These are phyloP conservation scores for Pelusios castaneus DNA, from an alignment of 2,113 vertebrate species.

Conservation along the genomic window DNA sequence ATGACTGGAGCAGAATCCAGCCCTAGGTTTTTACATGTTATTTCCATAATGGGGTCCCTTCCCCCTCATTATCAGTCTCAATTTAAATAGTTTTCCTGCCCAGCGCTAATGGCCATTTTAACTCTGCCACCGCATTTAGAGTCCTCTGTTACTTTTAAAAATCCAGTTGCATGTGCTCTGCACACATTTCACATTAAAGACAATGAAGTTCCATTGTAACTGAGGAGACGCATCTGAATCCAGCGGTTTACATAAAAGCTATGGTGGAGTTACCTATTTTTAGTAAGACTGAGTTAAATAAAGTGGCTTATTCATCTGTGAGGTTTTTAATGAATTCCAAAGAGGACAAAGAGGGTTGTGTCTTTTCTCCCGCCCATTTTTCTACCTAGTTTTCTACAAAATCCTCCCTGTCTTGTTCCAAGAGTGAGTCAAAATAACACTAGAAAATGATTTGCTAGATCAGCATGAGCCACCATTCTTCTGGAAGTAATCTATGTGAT, in stretches of 20 bases:
- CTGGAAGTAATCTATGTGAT: constrained; percentile 7
- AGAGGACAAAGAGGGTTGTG: constrained; percentile 62
- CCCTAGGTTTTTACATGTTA: not conserved
- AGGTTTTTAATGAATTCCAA: constrained; percentile 57
- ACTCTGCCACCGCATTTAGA: not conserved
- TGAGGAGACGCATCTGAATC: constrained; percentile 2
- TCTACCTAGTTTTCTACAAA: constrained; percentile 13
- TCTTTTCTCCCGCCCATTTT: constrained; percentile 50
- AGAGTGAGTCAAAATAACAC: constrained; percentile 38
- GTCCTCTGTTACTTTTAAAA: not conserved
- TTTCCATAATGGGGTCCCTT: not conserved
- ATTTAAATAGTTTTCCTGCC: not conserved
- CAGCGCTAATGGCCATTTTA: not conserved
- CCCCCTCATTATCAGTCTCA: not conserved
- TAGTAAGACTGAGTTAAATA: constrained; percentile 57
- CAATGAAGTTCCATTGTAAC: not conserved
- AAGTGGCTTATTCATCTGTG: constrained; percentile 51
- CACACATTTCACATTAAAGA: not conserved
- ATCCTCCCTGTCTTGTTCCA: not conserved
- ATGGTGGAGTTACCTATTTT: constrained; percentile 56
- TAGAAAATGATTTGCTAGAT: constrained; percentile 50
- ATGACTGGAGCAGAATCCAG: not conserved
- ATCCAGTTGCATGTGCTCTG: not conserved
- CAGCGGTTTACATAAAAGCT: not conserved
- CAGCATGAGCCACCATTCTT: constrained; percentile 16